Evolutionary conservation across 2,113 vertebrate genomes (phyloP).

Genomic region (Eptesicus fuscus): DNA sequence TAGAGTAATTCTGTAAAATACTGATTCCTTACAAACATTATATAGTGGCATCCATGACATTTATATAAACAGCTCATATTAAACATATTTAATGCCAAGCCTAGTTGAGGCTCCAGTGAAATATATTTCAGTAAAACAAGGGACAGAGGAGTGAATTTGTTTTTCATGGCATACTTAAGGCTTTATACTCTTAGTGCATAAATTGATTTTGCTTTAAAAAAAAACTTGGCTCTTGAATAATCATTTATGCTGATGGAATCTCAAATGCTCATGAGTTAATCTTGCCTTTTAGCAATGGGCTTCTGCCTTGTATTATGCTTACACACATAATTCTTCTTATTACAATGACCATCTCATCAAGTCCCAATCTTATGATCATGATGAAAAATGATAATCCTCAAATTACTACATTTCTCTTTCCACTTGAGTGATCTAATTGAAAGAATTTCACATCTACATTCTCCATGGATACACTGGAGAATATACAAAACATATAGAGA

Average conservation of each 20-base stretch:
- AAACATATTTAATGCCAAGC: background rate
- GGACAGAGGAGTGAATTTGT: background rate
- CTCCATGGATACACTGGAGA: background rate
- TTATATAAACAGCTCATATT: background rate
- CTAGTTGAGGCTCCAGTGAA: background rate
- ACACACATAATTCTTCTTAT: slow-evolving; percentile 16
- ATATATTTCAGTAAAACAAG: background rate
- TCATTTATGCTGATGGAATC: slow-evolving; percentile 2
- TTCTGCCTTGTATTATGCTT: background rate
- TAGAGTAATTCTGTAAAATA: background rate
- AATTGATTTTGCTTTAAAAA: background rate
- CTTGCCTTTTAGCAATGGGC: background rate
- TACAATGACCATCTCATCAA: slow-evolving; percentile 27
- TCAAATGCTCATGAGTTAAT: background rate
- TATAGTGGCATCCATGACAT: background rate
- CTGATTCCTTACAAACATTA: background rate
- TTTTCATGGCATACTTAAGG: background rate
- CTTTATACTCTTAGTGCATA: background rate
- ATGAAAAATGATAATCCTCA: slow-evolving; percentile 55
- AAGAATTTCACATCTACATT: background rate
- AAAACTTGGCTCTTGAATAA: background rate
- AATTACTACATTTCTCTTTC: slow-evolving; percentile 35
- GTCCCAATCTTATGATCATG: background rate
- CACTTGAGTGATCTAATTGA: slow-evolving; percentile 29
- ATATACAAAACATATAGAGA: background rate